phyloP scores from a whole-genome alignment of 2,113 vertebrate genomes.

The Taurulus bubalis region DNA sequence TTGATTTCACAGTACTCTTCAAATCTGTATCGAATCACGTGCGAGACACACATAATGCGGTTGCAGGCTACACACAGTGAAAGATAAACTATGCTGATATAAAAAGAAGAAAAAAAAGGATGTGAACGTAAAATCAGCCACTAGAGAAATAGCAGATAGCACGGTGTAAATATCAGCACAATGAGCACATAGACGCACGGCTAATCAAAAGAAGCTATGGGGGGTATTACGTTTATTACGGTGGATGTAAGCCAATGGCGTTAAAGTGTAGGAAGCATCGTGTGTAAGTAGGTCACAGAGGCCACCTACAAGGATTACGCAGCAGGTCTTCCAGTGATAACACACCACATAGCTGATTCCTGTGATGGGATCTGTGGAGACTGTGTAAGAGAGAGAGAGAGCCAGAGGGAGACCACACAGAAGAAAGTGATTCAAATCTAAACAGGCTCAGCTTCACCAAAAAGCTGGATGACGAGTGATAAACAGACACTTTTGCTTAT shows the following conservation, averaged over 20 bases:
- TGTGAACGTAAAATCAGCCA: neutral
- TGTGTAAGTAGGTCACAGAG: conserved; percentile 55
- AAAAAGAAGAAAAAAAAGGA: neutral
- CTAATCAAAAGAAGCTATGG: neutral
- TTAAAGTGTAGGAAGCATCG: neutral
- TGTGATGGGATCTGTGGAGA: conserved; percentile 19
- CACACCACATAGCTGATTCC: conserved; percentile 8
- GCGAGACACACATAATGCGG: neutral
- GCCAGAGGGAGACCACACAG: neutral
- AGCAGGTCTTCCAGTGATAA: conserved; percentile 34
- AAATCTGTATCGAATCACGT: neutral
- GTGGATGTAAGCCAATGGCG: neutral
- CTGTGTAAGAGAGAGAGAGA: neutral
- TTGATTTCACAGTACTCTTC: conserved; percentile 1
- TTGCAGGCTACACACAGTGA: neutral
- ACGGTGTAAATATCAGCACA: neutral
- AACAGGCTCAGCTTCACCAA: neutral
- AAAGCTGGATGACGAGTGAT: neutral
- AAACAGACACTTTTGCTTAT: conserved; percentile 41
- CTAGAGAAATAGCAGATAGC: neutral
- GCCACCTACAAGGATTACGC: conserved; percentile 53
- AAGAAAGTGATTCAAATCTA: neutral
- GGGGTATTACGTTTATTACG: neutral
- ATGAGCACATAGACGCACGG: neutral
- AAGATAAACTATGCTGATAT: conserved; percentile 1